Conservation (phyloP, 2,888 invertebrate genomes). For the Zygothrica quintamaculata region DNA sequence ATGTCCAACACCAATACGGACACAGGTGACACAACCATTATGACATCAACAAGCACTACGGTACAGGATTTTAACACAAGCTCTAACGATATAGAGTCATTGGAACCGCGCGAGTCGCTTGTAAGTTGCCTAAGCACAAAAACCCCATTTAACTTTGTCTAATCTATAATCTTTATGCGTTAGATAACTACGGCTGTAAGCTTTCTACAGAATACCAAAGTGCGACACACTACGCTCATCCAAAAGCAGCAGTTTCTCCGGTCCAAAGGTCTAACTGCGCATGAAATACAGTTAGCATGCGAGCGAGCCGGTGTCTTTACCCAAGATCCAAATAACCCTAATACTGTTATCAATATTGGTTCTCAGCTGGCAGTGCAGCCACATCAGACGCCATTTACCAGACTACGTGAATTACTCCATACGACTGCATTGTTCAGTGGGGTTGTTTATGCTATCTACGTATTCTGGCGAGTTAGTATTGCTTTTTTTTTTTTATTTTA, state of each 20-base stretch:
- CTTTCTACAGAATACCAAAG: slow-evolving; percentile 94
- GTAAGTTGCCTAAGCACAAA: slow-evolving; percentile 62
- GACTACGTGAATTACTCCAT: slow-evolving; percentile 89
- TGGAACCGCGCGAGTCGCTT: slow-evolving; percentile 81
- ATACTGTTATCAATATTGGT: slow-evolving; percentile 83
- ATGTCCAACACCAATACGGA: slow-evolving; percentile 83
- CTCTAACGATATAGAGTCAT: slow-evolving; percentile 18
- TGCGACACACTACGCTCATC: slow-evolving; percentile 89
- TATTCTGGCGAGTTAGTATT: slow-evolving; percentile 90
- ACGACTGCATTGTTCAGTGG: slow-evolving; percentile 91
- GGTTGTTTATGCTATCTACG: slow-evolving; percentile 91
- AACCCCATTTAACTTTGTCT: slow-evolving; percentile 39
- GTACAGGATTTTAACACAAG: slow-evolving; percentile 53
- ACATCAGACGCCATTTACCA: slow-evolving; percentile 84
- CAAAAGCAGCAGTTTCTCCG: slow-evolving; percentile 92
- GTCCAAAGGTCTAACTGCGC: slow-evolving; percentile 90
- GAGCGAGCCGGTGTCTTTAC: slow-evolving; percentile 86
- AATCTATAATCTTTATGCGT: slow-evolving; percentile 68
- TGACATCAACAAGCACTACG: slow-evolving; percentile 54
- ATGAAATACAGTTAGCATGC: slow-evolving; percentile 90
- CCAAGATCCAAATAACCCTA: slow-evolving; percentile 80
- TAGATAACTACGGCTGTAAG: slow-evolving; percentile 94
- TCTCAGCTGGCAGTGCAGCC: slow-evolving; percentile 74
- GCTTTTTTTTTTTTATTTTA: not conserved
- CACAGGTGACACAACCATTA: slow-evolving; percentile 82